These are phyloP conservation scores for Sebastes baramenuke DNA, from an alignment of 2,797 vertebrate species.

Conservation along the genomic window DNA sequence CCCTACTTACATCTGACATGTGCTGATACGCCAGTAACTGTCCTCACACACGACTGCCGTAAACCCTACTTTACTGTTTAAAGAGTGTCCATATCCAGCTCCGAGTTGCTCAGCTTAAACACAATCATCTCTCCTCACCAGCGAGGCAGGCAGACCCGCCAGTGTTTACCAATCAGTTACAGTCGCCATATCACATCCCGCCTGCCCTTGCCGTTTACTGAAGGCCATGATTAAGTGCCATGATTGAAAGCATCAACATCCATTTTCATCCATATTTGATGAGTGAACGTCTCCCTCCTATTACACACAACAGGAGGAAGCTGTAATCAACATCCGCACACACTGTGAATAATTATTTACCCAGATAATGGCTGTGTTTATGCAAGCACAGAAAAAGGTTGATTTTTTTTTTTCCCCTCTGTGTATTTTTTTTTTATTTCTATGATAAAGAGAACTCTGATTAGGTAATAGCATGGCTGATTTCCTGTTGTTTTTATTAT, in stretches of 20 bases:
- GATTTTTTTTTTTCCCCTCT: not conserved
- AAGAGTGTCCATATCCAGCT: not conserved
- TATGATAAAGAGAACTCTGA: constrained; percentile 63
- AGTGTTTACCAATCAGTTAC: constrained; percentile 33
- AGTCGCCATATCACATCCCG: constrained; percentile 31
- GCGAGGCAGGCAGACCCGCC: not conserved
- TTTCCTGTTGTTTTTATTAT: constrained; percentile 43
- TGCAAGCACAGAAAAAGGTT: constrained; percentile 55
- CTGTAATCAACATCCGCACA: constrained; percentile 77
- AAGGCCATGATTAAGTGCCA: constrained; percentile 69
- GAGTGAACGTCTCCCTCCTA: constrained; percentile 64
- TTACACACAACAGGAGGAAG: constrained; percentile 68
- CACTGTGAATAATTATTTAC: constrained; percentile 76
- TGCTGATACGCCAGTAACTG: too few species aligned
- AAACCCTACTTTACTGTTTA: not conserved
- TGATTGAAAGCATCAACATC: constrained; percentile 70
- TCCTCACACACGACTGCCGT: not conserved
- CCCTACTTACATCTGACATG: too few species aligned
- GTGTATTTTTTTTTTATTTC: constrained; percentile 3
- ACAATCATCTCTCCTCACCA: not conserved
- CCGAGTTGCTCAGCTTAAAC: not conserved
- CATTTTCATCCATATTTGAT: constrained; percentile 80
- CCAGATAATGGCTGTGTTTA: constrained; percentile 73
- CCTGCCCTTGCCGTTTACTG: constrained; percentile 47
- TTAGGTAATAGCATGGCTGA: constrained; percentile 65